Evolutionary conservation across 2,888 invertebrate genomes (phyloP), one percentile per base, ranked within the genome.

Genomic region (Beris chalybata): DNA sequence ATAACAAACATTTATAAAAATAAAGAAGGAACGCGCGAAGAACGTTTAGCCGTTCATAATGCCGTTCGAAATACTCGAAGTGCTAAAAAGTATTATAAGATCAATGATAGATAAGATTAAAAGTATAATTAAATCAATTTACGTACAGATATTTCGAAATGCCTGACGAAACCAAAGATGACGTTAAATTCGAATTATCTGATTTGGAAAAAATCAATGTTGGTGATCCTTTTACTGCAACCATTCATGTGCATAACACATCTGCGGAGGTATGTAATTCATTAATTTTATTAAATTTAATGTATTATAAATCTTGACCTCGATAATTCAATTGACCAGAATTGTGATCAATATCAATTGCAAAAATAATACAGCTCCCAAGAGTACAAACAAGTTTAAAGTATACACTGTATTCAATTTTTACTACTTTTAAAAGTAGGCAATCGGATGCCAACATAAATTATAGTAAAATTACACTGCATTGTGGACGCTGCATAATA

Each of bases 11-110:
- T 85, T 69, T 92, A 92, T 81, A 92, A 92, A 78, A 83, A 86
- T 57, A 81, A 82, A 64, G 92, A 92, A 81, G 91, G 91, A 12
- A 85, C 88, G 0, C 83, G 87, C 12, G 89, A 86, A 0, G 92
- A 93, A 78, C 81, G 93, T 7, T 78, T 91, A 69, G 86, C 90
- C 1, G 82, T 93, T 32, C 86, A 87, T 79, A 90, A 90, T 75
- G 93, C 92, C 1, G 89, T 90, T 0, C 81, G 90, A 12, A 86
- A 85, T 72, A 85, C 86, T 0, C 85, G 85, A 73, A 82, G 86
- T 61, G 89, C 90, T 1, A 88, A 88, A 79, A 68, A 59, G 67
- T 67, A 30, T 53, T 32, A 13, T 22, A 22, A 22, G 22, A 22
- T 22, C 22, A 22, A 22, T 22, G 1, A 22, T 22, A 22, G 22